A percentile compares a stretch with the other conserved stretches of the same genome.
phyloP scores from a whole-genome alignment of 2,113 vertebrate species.

The Trematocara stigmaticum region DNA sequence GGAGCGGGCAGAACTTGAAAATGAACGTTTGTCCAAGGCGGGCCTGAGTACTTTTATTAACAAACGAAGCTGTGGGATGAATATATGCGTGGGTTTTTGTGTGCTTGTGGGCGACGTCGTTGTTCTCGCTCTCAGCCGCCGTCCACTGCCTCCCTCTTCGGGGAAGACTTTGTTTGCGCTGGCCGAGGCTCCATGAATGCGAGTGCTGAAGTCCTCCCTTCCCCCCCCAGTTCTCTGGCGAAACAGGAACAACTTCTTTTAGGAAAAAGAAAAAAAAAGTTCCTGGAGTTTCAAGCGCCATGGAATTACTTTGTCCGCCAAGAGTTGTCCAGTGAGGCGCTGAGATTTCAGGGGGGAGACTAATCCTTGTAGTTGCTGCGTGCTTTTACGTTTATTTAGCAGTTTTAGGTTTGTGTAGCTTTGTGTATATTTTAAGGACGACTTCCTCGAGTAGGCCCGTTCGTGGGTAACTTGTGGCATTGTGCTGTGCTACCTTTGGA shows the following conservation, averaged over 20 bases:
- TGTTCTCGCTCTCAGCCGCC: slow-evolving; percentile 60
- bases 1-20: slow-evolving; percentile 64
- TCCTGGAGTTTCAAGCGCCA: slow-evolving; percentile 78
- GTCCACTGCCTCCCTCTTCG: slow-evolving; percentile 71
- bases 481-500: slow-evolving; percentile 43
- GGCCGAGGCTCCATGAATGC: slow-evolving; percentile 74
- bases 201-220: slow-evolving; percentile 75
- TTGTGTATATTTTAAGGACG: slow-evolving; percentile 21
- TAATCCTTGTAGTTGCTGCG: slow-evolving; percentile 21
- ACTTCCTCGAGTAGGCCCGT: slow-evolving; percentile 45
- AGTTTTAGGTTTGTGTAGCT: slow-evolving; percentile 29
- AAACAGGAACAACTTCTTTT: slow-evolving; percentile 85
- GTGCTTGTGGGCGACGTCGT: slow-evolving; percentile 54
- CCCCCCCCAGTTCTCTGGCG: slow-evolving; percentile 72
- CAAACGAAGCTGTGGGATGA: neutral
- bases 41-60: slow-evolving; percentile 24
- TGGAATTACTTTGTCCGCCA: slow-evolving; percentile 72
- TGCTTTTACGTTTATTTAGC: slow-evolving; percentile 44
- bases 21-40: slow-evolving; percentile 28
- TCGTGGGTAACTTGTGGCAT: slow-evolving; percentile 47
- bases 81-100: neutral
- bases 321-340: slow-evolving; percentile 68
- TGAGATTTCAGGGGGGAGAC: slow-evolving; percentile 66
- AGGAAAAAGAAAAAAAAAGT: slow-evolving; percentile 73
- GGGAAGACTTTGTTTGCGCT: slow-evolving; percentile 77